Base-by-base conservation (phyloP, 2,888 invertebrate species). In the Frankliniella intonsa region DNA sequence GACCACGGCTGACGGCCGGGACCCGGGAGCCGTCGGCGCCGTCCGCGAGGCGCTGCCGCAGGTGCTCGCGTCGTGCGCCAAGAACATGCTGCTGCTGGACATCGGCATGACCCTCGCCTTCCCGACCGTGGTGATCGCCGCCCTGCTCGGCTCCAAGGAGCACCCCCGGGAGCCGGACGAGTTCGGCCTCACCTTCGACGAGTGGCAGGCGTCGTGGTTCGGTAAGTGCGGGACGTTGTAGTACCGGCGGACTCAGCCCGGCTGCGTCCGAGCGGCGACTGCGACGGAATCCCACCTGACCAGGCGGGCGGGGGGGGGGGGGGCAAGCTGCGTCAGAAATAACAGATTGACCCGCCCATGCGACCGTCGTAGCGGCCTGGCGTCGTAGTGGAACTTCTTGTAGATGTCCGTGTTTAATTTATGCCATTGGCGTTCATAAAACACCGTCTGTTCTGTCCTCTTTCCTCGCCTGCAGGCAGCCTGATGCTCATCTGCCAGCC, bases 131-230 rank as follows among this genome's bases (percentile, higher is more conserved):
- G 90, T 91, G 38, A 87, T 91, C 81, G 90, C 91, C 11, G 90
- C 90, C 3, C 89, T 91, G 0, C 86, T 90, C 69, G 88, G 90
- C 12, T 90, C 90, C 0, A 88, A 89, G 81, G 85, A 82, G 25
- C 69, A 76, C 25, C 69, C 69, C 69, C 22, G 69, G 69, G 69
- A 76, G 69, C 69, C 69, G 22, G 69, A 85, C 19, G 80, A 84
- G 81, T 88, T 89, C 76, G 90, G 89, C 0, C 85, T 91, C 0
- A 88, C 89, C 50, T 88, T 91, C 81, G 89, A 88, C 79, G 88
- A 90, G 84, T 88, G 88, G 79, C 89, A 91, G 84, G 91, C 91
- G 0, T 91, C 91, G 0, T 91, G 91, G 91, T 90, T 91, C 84
- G 91, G 91, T 91, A 85, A 87, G 89, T 81, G 65, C 27, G n/a